A percentile compares a stretch with the other conserved stretches of the same genome.
Conservation (phyloP, 2,113 vertebrate genomes). For the Excalfactoria chinensis region DNA sequence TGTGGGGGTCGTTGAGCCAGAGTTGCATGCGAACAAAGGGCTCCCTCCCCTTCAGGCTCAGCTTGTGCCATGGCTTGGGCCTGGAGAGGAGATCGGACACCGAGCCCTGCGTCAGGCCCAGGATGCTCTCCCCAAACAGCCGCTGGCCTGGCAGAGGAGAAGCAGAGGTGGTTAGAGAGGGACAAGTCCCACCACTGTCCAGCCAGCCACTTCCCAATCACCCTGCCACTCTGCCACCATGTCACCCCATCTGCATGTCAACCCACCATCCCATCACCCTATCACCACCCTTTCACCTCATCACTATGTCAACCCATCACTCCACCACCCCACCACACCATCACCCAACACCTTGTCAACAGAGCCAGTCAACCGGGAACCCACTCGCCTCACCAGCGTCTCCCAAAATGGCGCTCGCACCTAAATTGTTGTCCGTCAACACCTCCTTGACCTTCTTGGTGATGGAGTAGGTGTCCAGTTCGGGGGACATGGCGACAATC, state of each 20-base stretch:
- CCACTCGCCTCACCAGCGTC: neutral
- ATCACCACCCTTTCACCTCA: neutral
- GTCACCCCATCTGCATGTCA: neutral
- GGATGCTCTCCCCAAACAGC: constrained; percentile 96
- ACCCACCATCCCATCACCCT: neutral
- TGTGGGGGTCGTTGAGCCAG: constrained; percentile 97
- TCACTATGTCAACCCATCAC: neutral
- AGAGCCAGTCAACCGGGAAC: neutral
- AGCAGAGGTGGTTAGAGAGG: constrained; percentile 29
- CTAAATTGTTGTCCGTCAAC: constrained; percentile 97
- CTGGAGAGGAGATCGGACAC: constrained; percentile 97
- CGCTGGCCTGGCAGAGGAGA: constrained; percentile 89
- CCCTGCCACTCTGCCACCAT: neutral
- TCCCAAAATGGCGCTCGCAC: constrained; percentile 71
- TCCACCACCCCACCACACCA: no score
- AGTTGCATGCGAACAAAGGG: constrained; percentile 99
- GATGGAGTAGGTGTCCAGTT: constrained; percentile 96
- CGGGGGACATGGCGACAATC: constrained; percentile 94
- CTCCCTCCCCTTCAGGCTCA: constrained; percentile 96
- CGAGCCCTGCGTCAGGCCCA: constrained; percentile 97
- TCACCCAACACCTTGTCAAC: neutral
- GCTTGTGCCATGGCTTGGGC: constrained; percentile 98
- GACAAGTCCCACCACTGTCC: neutral
- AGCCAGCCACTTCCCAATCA: neutral
- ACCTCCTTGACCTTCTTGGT: constrained; percentile 99